Base-by-base conservation (phyloP, 2,888 invertebrate genomes). In the Epirrita christyi region DNA sequence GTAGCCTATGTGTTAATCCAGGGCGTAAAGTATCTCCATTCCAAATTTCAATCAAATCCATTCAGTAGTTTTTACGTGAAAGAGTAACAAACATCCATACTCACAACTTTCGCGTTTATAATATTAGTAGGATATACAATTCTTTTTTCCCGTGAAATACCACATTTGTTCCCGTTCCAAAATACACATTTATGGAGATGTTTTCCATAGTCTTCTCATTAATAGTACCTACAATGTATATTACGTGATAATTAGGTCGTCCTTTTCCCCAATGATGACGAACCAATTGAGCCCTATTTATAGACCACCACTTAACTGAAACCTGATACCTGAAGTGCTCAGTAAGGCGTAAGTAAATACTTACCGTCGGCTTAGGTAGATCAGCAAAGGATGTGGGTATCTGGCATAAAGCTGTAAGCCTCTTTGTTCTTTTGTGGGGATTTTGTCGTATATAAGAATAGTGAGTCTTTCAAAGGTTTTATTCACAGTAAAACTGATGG, bases 341-440 rank as follows among this genome's bases (percentile, higher is more conserved):
- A 45, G 29, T 40, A 21, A 32, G 11, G 45, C 52, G 13, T 37
- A 36, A 4, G 36, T 36, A 36, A 36, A 36, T 11, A 34, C 40
- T 43, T 50, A 14, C 10, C 41, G 29, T 14, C 44, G 38, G 32
- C 52, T 53, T 45, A 45, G 32, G 21, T 15, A 38, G 38, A 28
- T 38, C 44, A 32, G 21, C 21, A 45, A 53, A 53, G 21, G 40
- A 53, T 46, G 40, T 52, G 45, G 38, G 45, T 21, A 8, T 32
- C 10, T 41, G 32, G 40, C 10, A 34, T 36, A 27, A 46, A 47
- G 15, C 14, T 9, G 7, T 40, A 14, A 41, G 27, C 27, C 41
- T 36, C 36, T 54, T 54, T 54, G 46, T 47, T 54, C 53, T 54
- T 40, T 45, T 46, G 53, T 32, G 34, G 53, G 34, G 6, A 14